A percentile compares a stretch with the other conserved stretches of the same genome.
Conservation (phyloP, 2,888 invertebrate genomes). For the Pseudococcus longispinus region DNA sequence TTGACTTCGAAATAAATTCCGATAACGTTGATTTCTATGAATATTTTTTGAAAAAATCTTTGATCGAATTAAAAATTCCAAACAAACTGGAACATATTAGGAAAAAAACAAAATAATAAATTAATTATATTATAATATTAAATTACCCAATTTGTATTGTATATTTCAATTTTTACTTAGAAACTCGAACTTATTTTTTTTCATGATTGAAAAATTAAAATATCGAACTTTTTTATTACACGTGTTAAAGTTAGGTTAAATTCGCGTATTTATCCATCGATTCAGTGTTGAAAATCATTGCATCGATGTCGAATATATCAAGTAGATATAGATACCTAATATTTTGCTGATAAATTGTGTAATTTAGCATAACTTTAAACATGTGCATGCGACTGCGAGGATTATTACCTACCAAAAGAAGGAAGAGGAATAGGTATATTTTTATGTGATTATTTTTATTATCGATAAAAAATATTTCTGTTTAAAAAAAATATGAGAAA, state of each 20-base stretch:
- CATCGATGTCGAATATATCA: background rate
- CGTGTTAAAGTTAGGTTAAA: background rate
- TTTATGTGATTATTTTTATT: background rate
- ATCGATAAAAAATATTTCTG: background rate
- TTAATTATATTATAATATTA: too few species aligned
- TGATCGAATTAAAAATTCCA: background rate
- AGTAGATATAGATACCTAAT: background rate
- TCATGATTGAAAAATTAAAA: background rate
- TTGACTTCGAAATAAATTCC: too few species aligned
- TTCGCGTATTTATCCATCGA: background rate
- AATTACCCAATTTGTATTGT: background rate
- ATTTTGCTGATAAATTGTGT: background rate
- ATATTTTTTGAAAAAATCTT: background rate
- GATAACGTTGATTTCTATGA: too few species aligned
- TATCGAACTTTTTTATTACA: background rate
- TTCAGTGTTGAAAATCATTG: background rate
- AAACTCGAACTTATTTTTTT: background rate
- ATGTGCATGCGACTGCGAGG: background rate
- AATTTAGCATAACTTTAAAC: background rate
- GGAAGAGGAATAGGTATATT: background rate
- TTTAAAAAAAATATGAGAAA: background rate
- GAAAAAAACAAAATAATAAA: background rate
- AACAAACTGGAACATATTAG: background rate
- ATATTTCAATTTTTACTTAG: background rate
- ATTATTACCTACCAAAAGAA: background rate